Evolutionary conservation across 1,140 invertebrate genomes (phyloP), one percentile per base, ranked within the genome.

Genomic region (Papilio helenus): DNA sequence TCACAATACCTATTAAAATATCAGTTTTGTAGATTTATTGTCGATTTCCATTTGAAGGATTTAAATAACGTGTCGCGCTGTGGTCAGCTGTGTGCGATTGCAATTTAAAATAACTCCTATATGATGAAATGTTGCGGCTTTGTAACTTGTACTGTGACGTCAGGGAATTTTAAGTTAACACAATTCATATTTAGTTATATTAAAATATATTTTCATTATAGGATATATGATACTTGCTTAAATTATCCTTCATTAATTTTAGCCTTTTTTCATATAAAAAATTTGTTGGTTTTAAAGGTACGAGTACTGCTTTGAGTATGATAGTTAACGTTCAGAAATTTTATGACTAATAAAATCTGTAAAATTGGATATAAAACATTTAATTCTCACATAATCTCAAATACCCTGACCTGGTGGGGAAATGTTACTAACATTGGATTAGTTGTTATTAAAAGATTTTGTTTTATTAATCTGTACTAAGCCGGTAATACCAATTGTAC

Each of bases 1-100:
- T 34, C 26, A 26, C 61, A 65, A 65, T 65, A 65, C 61, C 1
- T 65, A 65, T 65, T 29, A 65, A 65, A 65, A 65, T 10, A 65
- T 29, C 61, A 29, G 23, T 65, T 65, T 65, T 65, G 61, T 29
- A 4, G 23, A 65, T 65, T 65, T 65, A 65, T 29, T 29, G 61
- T 65, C 61, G 61, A 65, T 65, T 4, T 61, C n/a, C 55, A 61
- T 61, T 65, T 65, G 61, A 65, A 65, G 61, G 61, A 65, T 65
- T 65, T 65, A 65, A 65, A 65, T 26, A 29, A 65, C 61, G 26
- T 65, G 61, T 65, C 61, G 26, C 23, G 23, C 61, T 65, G 61
- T 65, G 61, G 61, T 65, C 61, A 14, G 58, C 20, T 65, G 26
- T 65, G 12, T 65, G 5, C 61, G 61, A 7, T 68, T 68, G 61